A percentile compares a stretch with the other conserved stretches of the same genome.
Conservation (phyloP, 2,113 vertebrate species). For the Mesitornis unicolor region DNA sequence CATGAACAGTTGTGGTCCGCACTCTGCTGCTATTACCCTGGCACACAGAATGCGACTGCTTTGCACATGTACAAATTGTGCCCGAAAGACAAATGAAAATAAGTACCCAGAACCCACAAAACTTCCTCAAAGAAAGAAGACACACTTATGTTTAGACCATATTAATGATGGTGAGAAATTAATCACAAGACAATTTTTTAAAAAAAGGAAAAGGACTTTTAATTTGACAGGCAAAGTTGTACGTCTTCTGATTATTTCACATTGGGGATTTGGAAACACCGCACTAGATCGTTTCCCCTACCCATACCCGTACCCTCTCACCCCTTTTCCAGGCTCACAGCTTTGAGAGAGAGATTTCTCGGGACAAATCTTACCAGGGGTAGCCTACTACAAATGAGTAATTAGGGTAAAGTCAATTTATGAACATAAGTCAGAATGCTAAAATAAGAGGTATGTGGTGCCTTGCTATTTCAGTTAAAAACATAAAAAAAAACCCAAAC, state of each 20-base stretch:
- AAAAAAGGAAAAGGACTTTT: neutral
- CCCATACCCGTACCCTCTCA: neutral
- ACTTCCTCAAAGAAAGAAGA: neutral
- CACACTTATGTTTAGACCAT: neutral
- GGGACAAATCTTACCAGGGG: neutral
- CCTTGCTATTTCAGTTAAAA: neutral
- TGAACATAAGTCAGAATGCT: neutral
- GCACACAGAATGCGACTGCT: neutral
- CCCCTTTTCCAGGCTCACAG: neutral
- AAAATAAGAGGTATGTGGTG: neutral
- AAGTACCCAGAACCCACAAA: neutral
- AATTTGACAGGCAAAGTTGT: neutral
- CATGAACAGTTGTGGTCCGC: neutral
- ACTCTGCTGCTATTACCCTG: neutral
- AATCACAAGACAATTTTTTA: neutral
- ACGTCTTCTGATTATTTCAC: neutral
- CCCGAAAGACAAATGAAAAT: neutral
- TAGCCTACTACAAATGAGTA: neutral
- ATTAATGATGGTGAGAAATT: neutral
- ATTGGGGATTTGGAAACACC: neutral
- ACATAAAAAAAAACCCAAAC: neutral
- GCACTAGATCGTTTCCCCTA: neutral
- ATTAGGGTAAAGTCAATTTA: neutral
- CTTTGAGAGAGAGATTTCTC: neutral
- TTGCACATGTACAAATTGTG: neutral